Evolutionary conservation across 2,888 invertebrate genomes (phyloP).

Genomic region (Tryphoninae sp.): DNA sequence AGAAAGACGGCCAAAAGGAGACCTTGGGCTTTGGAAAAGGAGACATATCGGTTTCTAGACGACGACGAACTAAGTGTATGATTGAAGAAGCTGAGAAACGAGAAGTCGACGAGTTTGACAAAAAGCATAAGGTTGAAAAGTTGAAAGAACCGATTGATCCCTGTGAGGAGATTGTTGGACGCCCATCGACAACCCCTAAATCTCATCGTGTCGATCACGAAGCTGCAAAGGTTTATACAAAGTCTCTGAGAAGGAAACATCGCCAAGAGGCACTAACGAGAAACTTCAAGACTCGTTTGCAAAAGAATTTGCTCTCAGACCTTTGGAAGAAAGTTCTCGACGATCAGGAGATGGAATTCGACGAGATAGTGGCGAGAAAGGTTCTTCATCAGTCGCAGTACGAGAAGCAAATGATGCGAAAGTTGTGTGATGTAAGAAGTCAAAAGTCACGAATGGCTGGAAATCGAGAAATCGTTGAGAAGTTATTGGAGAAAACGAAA

Average conservation of each 20-base stretch:
- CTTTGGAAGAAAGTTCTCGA: constrained; percentile 83
- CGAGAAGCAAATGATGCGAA: constrained; percentile 86
- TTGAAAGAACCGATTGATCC: neutral
- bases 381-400: constrained; percentile 85
- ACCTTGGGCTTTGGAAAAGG: constrained; percentile 20
- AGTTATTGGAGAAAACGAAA: constrained; percentile 82
- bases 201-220: constrained; percentile 44
- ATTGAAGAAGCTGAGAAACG: constrained; percentile 36
- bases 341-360: constrained; percentile 83
- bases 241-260: constrained; percentile 82
- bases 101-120: constrained; percentile 63
- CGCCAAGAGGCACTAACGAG: constrained; percentile 81
- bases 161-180: constrained; percentile 35
- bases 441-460: constrained; percentile 83
- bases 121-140: constrained; percentile 57
- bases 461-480: constrained; percentile 83
- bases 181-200: constrained; percentile 3
- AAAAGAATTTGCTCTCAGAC: constrained; percentile 81
- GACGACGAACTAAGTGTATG: neutral
- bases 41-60: neutral
- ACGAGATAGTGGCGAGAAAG: constrained; percentile 83
- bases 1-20: constrained; percentile 73
- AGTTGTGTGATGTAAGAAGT: constrained; percentile 85
- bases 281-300: constrained; percentile 82
- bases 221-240: constrained; percentile 77